Evolutionary conservation across 2,113 vertebrate species (phyloP), one percentile per base, ranked within the genome.

Genomic region (Oncorhynchus gorbuscha): DNA sequence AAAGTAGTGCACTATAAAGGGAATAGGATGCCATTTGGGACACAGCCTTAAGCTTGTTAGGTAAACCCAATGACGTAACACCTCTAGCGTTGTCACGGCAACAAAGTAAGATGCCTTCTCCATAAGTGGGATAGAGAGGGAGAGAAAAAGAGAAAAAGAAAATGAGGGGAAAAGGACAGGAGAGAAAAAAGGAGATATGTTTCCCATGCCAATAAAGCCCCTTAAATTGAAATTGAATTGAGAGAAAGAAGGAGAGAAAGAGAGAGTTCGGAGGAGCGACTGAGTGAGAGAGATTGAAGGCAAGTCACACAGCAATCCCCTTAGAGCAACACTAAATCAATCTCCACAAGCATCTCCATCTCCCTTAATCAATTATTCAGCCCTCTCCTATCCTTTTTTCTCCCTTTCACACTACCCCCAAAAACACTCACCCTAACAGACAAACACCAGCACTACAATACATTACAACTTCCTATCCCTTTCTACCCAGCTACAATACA

Each of bases 61-160:
- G 49, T 67, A 66, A 79, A 80, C 69, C 49, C 9, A 68, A 76
- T 79, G 71, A 83, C 73, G 75, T 75, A 45, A 45, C 39, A 9
- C 39, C 39, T 9, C 39, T 45, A 45, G 39, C 9, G 39, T 45
- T 9, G 30, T 72, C 78, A 77, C 77, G 73, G 78, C 58, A 87
- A 83, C 76, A 70, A 61, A 35, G 58, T 8, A 55, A 76, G 68
- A 58, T 49, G 6, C 68, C 51, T 22, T 22, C 13, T 45, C 30
- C 14, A 22, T 55, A n/a, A 65, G 64, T 74, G 55, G 32, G 26
- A 18, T 45, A 45, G 32, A 62, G 55, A 64, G 45, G 66, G 35
- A 48, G 69, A 30, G 3, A 39, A 59, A 81, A 48, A 48, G 35
- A 49, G 16, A 39, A 30, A 66, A 35, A n/a, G 11, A 51, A 9